phyloP scores from a whole-genome alignment of 2,888 invertebrate genomes.

The Tanytarsus gracilentus region DNA sequence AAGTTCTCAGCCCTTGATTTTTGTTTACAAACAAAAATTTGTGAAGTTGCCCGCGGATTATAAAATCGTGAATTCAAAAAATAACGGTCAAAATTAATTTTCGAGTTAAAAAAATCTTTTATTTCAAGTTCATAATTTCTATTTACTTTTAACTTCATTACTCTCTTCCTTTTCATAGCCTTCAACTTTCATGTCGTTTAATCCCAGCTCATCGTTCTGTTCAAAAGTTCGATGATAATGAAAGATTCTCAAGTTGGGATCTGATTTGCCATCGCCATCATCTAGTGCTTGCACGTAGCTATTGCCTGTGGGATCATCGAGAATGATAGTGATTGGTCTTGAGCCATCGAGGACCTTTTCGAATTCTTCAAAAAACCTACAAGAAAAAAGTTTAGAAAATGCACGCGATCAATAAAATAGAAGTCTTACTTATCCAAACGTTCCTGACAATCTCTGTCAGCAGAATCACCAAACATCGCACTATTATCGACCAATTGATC shows the following conservation, averaged over 20 bases:
- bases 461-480: constrained; percentile 64
- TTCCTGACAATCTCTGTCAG: constrained; percentile 47
- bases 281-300: constrained; percentile 84
- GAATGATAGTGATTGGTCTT: constrained; percentile 59
- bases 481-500: constrained; percentile 62
- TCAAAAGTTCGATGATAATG: constrained; percentile 77
- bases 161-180: constrained; percentile 48
- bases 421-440: constrained; percentile 48
- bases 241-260: constrained; percentile 62
- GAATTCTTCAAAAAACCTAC: constrained; percentile 56
- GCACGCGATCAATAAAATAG: background rate
- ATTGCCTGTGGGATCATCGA: constrained; percentile 97
- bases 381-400: constrained; percentile 21
- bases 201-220: constrained; percentile 90
- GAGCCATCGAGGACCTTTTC: constrained; percentile 57
- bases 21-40: too few species aligned
- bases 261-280: constrained; percentile 54
- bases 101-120: too few species aligned
- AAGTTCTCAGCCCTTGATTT: too few species aligned
- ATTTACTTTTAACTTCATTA: too few species aligned
- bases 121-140: too few species aligned
- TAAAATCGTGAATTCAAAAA: too few species aligned
- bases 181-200: constrained; percentile 94
- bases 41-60: too few species aligned
- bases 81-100: too few species aligned